Base-by-base conservation (phyloP, 1,140 invertebrate genomes). In the Neodiprion fabricii region DNA sequence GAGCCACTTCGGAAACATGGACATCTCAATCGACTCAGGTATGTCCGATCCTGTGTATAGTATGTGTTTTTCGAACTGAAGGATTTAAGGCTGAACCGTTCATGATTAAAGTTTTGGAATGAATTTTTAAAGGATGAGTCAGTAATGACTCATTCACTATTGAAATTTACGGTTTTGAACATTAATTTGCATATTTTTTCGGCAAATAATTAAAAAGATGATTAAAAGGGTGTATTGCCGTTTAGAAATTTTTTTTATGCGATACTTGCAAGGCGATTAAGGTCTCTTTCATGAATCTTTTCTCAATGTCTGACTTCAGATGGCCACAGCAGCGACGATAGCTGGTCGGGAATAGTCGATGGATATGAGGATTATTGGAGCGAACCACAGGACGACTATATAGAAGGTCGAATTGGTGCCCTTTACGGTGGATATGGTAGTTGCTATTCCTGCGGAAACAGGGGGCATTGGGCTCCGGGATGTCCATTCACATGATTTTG, bases 351-450 rank as follows among this genome's bases (percentile, higher is more conserved):
- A 78, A 80, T 76, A 76, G 76, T 74, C 72, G 79, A 81, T 78
- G 80, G 79, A 79, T 80, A 83, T 73, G 72, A 79, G 40, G 77
- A 77, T 66, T 40, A 71, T 1, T 75, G 74, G 47, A 71, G 72
- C 66, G 70, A 66, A 50, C 71, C 61, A n/a, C 17, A 74, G 71
- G 48, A 48, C 40, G 21, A 66, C 7, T 66, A 23, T 10, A 75
- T 81, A 71, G 74, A 75, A 53, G 85, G 82, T 9, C 53, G 76
- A 9, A 77, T 79, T 21, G 82, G 81, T n/a, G 14, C 48, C 48
- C 85, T 85, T 82, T 86, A 88, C 78, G 85, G 85, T 72, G 85
- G 87, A 65, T 87, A 87, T 79, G 86, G 86, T 28, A 75, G 80
- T 47, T 87, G 86, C 77, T 87, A 71, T 81, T 71, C 70, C 47